A percentile compares a stretch with the other conserved stretches of the same genome.
phyloP scores from a whole-genome alignment of 2,888 invertebrate genomes.

The Pachliopta kotzebuea region DNA sequence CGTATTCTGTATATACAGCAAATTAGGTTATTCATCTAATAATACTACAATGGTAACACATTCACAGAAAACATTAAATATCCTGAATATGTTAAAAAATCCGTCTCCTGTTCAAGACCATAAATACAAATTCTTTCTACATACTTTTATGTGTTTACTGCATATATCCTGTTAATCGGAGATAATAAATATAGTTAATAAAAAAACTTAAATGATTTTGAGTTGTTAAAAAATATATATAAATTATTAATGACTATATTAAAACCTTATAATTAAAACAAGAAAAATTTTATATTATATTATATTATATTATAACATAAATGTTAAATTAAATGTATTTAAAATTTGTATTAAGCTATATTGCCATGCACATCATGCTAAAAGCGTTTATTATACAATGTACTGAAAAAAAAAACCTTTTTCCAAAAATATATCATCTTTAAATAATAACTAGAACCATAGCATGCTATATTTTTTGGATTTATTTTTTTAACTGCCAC shows the following conservation, averaged over 20 bases:
- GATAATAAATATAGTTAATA: too few relatives aligned
- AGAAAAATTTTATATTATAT: background rate
- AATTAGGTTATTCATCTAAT: background rate
- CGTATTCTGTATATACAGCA: conserved; percentile 49
- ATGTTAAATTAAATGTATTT: background rate
- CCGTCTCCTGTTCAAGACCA: background rate
- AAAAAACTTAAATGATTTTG: too few relatives aligned
- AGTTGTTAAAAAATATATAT: background rate
- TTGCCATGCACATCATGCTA: background rate
- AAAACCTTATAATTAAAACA: background rate
- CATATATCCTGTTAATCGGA: too few relatives aligned
- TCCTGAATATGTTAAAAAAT: background rate
- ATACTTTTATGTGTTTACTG: too few relatives aligned
- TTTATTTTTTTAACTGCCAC: background rate
- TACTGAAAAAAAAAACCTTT: too few relatives aligned
- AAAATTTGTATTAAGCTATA: background rate
- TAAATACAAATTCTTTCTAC: background rate
- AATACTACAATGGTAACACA: background rate
- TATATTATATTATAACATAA: background rate
- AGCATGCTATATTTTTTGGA: background rate
- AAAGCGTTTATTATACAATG: conserved; percentile 1
- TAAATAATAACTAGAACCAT: background rate
- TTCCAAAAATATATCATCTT: background rate
- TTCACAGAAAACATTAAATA: background rate
- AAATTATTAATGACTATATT: background rate